Evolutionary conservation across 2,113 vertebrate genomes (phyloP).

Genomic region (Brachyistius frenatus): DNA sequence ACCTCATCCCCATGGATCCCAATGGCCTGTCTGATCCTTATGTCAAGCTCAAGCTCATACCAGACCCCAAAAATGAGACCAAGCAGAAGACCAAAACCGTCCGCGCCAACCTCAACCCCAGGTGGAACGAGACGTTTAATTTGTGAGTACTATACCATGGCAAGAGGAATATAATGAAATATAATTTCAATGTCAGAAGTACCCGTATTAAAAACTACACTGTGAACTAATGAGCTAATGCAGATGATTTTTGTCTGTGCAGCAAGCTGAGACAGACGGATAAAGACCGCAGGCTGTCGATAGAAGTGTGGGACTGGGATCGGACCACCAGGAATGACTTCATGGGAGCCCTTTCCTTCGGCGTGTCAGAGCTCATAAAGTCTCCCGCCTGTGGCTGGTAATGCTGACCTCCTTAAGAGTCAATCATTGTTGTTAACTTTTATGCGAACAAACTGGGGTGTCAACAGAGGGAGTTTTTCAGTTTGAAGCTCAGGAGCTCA

Average conservation of each 20-base stretch:
- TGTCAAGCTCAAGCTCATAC: slow-evolving; percentile 97
- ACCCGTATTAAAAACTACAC: neutral
- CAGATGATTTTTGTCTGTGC: neutral
- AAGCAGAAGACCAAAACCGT: slow-evolving; percentile 99
- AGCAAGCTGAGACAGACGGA: slow-evolving; percentile 94
- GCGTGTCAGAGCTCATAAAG: slow-evolving; percentile 97
- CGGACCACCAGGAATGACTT: slow-evolving; percentile 98
- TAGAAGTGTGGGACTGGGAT: slow-evolving; percentile 99
- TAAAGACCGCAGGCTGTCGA: slow-evolving; percentile 93
- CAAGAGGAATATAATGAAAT: fast-evolving
- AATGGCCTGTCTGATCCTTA: slow-evolving; percentile 97
- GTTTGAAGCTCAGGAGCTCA: too few relatives aligned
- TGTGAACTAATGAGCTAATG: neutral
- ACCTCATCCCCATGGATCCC: slow-evolving; percentile 98
- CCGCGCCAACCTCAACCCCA: slow-evolving; percentile 93
- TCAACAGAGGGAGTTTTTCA: neutral
- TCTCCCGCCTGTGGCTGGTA: slow-evolving; percentile 93
- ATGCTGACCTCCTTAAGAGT: slow-evolving; percentile 18
- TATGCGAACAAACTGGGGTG: neutral
- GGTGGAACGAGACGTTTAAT: slow-evolving; percentile 93
- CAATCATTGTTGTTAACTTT: neutral
- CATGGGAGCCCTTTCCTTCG: slow-evolving; percentile 97
- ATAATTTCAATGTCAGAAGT: neutral
- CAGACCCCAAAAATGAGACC: slow-evolving; percentile 97
- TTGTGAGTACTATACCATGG: slow-evolving; percentile 88